Conservation (phyloP, 2,797 vertebrate genomes). For the Gobio occitaniae region DNA sequence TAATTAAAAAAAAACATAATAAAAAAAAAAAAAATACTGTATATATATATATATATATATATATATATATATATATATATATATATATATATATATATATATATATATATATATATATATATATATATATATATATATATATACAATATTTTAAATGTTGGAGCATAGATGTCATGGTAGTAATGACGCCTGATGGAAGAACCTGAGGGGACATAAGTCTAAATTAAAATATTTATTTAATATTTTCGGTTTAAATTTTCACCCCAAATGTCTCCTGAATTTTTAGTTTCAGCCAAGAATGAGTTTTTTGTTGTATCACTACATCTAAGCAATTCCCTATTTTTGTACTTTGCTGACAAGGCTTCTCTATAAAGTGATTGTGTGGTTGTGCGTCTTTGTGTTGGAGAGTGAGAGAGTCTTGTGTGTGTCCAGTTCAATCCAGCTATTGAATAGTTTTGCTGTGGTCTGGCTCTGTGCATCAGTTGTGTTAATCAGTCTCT, state of each 20-base stretch:
- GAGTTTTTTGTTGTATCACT: not conserved
- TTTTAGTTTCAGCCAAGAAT: not conserved
- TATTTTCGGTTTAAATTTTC: not conserved
- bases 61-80: too few species aligned
- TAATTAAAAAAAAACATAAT: too few species aligned
- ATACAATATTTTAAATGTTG: not conserved
- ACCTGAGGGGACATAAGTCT: not conserved
- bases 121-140: too few species aligned
- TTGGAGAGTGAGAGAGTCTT: not conserved
- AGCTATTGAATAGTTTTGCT: constrained; percentile 50
- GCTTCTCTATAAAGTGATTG: constrained; percentile 33
- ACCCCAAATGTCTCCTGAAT: not conserved
- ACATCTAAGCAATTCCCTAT: constrained; percentile 1
- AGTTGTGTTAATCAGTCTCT: constrained; percentile 52
- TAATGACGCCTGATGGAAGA: not conserved
- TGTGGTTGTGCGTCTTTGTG: constrained; percentile 21
- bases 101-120: too few species aligned
- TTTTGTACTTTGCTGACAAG: constrained; percentile 13
- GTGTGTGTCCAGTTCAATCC: constrained; percentile 30
- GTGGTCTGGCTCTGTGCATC: constrained; percentile 49
- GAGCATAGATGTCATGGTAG: not conserved
- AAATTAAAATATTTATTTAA: not conserved
- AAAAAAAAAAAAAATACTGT: too few species aligned
- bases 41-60: not conserved
- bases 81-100: too few species aligned